Evolutionary conservation across 2,888 invertebrate species (phyloP).

Genomic region (Crocallis elinguaria): DNA sequence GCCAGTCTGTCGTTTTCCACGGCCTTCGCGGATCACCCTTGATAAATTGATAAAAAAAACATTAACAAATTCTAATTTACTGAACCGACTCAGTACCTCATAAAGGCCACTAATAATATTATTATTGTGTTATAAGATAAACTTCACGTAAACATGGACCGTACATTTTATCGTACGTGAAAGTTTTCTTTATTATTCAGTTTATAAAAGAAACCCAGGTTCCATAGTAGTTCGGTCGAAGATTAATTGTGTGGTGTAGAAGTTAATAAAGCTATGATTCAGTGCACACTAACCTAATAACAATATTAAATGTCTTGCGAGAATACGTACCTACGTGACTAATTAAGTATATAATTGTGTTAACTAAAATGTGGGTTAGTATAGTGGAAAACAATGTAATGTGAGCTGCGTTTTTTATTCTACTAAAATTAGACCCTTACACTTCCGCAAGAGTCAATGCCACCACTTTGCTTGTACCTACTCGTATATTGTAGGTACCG

Average conservation of each 20-base stretch:
- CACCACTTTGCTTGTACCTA: no score
- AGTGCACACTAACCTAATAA: not conserved
- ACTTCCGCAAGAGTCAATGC: no score
- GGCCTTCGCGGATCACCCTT: not conserved
- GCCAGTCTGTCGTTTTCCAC: not conserved
- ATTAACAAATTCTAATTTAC: constrained; percentile 4
- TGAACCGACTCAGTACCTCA: not conserved
- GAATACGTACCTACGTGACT: no score
- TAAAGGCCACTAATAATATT: constrained; percentile 9
- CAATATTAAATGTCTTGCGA: no score
- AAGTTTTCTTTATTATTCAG: constrained; percentile 19
- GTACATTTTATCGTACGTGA: constrained; percentile 19
- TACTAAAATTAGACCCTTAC: no score
- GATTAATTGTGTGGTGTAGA: not conserved
- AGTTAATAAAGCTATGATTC: not conserved
- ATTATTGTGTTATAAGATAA: constrained; percentile 31
- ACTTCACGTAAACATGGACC: constrained; percentile 28
- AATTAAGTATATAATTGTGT: not conserved
- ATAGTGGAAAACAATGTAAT: no score
- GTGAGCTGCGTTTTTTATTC: no score
- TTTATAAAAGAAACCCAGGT: constrained; percentile 3
- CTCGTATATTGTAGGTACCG: no score
- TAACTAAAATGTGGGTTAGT: no score
- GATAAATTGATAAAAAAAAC: not conserved
- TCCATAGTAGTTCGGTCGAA: constrained; percentile 4